Percentiles rank a stretch among this genome's conserved stretches.
phyloP scores from a whole-genome alignment of 2,888 invertebrate species.

The Neuroscelio doddi region DNA sequence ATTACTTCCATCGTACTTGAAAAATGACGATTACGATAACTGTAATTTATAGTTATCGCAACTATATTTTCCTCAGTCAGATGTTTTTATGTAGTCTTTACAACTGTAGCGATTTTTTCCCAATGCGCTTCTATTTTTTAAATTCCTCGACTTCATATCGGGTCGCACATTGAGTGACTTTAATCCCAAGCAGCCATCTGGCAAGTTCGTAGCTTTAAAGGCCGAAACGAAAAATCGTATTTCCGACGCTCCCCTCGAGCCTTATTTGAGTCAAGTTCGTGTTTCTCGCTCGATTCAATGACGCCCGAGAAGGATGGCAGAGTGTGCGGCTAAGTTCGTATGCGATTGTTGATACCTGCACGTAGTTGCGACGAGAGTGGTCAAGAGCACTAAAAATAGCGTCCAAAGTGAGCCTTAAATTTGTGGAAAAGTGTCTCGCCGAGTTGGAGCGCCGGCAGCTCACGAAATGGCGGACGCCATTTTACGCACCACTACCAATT shows the following conservation, averaged over 20 bases:
- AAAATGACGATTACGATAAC: no score
- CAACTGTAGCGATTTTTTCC: no score
- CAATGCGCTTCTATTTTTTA: not conserved
- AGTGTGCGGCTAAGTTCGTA: slow-evolving; percentile 26
- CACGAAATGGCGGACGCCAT: not conserved
- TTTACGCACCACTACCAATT: no score
- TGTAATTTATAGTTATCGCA: no score
- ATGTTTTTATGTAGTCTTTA: no score
- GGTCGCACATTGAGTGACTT: not conserved
- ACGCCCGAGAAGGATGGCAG: slow-evolving; percentile 32
- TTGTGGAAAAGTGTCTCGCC: slow-evolving; percentile 25
- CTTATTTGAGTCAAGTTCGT: slow-evolving; percentile 48
- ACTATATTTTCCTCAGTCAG: no score
- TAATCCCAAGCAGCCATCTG: slow-evolving; percentile 17
- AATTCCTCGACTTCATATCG: not conserved
- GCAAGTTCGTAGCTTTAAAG: slow-evolving; percentile 42
- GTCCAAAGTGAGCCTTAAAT: slow-evolving; percentile 26
- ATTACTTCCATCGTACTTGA: no score
- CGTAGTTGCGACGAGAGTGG: slow-evolving; percentile 29
- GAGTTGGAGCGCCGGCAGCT: not conserved
- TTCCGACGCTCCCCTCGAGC: slow-evolving; percentile 40
- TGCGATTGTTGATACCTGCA: slow-evolving; percentile 23
- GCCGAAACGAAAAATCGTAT: slow-evolving; percentile 43
- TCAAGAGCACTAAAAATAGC: slow-evolving; percentile 34
- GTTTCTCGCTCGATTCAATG: slow-evolving; percentile 44